Conservation (phyloP, 1,140 invertebrate genomes). For the Papilio glaucus region DNA sequence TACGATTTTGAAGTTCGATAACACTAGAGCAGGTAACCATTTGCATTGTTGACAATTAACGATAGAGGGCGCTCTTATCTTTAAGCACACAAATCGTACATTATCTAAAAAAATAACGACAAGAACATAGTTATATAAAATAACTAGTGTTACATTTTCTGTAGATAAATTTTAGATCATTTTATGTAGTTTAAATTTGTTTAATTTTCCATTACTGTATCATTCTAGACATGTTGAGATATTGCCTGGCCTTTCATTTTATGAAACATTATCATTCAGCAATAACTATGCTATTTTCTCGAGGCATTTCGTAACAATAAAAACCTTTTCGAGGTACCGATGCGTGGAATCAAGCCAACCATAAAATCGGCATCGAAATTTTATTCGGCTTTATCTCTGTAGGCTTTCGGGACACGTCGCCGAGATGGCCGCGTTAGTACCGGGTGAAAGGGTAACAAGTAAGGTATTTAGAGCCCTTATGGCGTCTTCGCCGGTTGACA, state of each 20-base stretch:
- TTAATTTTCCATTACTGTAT: too few relatives aligned
- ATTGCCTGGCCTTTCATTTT: neutral
- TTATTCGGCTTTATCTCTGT: slow-evolving; percentile 40
- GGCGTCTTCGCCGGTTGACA: slow-evolving; percentile 12
- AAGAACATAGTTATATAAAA: too few relatives aligned
- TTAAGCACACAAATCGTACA: neutral
- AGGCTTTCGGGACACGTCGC: slow-evolving; percentile 44
- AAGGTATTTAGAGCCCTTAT: slow-evolving; percentile 30
- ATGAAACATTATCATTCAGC: neutral
- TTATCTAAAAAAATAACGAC: too few relatives aligned
- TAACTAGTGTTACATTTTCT: too few relatives aligned
- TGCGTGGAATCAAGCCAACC: slow-evolving; percentile 32
- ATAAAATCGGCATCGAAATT: slow-evolving; percentile 40
- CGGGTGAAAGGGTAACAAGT: slow-evolving; percentile 46
- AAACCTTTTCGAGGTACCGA: slow-evolving; percentile 29
- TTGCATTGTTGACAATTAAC: neutral
- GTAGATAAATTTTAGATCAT: too few relatives aligned
- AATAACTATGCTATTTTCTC: slow-evolving; percentile 2
- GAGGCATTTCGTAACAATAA: slow-evolving; percentile 8
- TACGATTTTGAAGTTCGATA: too few relatives aligned
- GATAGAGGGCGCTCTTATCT: neutral
- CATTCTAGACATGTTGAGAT: neutral
- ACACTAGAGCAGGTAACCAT: too few relatives aligned
- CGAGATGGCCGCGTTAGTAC: slow-evolving; percentile 46
- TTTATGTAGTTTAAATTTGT: too few relatives aligned